Evolutionary conservation across 2,113 vertebrate genomes (phyloP).

Genomic region (Anguilla japonica): DNA sequence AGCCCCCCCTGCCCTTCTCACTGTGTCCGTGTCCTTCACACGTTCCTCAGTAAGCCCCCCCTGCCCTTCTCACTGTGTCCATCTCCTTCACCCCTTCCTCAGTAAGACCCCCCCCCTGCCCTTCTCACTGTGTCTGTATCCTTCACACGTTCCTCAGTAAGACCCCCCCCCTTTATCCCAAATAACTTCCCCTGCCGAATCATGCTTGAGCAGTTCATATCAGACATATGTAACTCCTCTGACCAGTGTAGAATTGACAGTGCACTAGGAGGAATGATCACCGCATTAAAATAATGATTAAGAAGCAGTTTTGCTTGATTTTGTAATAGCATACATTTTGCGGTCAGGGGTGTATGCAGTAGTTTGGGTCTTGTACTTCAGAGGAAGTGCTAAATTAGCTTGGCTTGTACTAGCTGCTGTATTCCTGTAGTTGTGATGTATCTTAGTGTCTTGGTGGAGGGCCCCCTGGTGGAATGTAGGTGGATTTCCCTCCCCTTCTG

Average conservation of each 20-base stretch:
- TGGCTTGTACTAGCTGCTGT: neutral
- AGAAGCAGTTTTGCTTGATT: neutral
- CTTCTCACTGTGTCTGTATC: too few relatives aligned
- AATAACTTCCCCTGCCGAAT: neutral
- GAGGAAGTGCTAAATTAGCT: neutral
- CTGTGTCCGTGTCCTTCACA: too few relatives aligned
- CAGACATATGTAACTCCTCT: too few relatives aligned
- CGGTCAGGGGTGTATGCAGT: neutral
- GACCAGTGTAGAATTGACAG: too few relatives aligned
- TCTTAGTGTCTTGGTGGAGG: neutral
- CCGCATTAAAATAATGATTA: neutral
- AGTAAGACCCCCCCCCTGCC: too few relatives aligned
- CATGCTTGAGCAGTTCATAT: too few relatives aligned
- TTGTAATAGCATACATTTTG: neutral
- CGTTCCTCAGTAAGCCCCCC: too few relatives aligned
- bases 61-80: too few relatives aligned
- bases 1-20: too few relatives aligned
- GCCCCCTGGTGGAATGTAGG: slow-evolving; percentile 26
- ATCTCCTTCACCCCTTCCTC: too few relatives aligned
- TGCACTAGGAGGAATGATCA: too few relatives aligned
- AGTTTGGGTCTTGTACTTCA: neutral
- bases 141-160: too few relatives aligned
- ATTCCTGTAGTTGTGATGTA: neutral
- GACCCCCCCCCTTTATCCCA: neutral
- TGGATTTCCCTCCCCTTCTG: slow-evolving; percentile 1